Base-by-base conservation (phyloP, 2,797 vertebrate genomes). In the Danio choprae region DNA sequence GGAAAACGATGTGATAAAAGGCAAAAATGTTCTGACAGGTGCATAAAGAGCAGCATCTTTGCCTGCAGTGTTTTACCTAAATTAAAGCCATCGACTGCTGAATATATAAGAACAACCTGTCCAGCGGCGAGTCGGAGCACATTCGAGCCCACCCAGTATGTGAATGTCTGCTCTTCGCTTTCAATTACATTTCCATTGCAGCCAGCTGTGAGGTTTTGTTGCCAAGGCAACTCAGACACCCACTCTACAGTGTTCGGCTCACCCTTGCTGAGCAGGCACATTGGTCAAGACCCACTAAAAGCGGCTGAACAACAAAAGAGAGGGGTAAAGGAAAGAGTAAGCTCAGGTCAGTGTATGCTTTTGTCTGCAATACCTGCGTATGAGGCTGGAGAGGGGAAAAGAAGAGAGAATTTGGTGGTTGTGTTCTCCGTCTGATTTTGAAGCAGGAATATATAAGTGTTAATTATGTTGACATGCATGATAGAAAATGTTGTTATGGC, bases 171-270 rank as follows among this genome's bases (percentile, higher is more conserved):
- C 77, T 82, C 73, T 81, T 64, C 50, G 82, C 79, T 87, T 80
- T 80, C 80, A 56, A 63, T 74, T 73, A 74, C 69, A 77, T 86
- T 67, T 79, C 78, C 84, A 85, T 84, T 81, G 83, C 82, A 86
- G 87, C 83, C 77, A 79, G 84, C 41, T 83, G 74, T 83, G 83
- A 86, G 83, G 76, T 83, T 82, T 76, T 48, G 84, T 87, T 83
- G 77, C 84, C 85, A 86, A 44, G 80, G 85, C 78, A 87, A 86
- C 83, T 65, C 60, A 63, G 81, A 79, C 81, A 78, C 84, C 79
- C 69, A 84, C 78, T 74, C 76, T 59, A 59, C 46, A 53, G 55
- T 69, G 77, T 83, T 77, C 71, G 68, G 64, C 68, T 75, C 75
- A 82, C 69, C 81, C 46, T 82, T 83, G 81, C 70, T 74, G 58